Evolutionary conservation across 1,140 invertebrate species (phyloP), one percentile per base, ranked within the genome.

Genomic region (Diachasma alloeum): DNA sequence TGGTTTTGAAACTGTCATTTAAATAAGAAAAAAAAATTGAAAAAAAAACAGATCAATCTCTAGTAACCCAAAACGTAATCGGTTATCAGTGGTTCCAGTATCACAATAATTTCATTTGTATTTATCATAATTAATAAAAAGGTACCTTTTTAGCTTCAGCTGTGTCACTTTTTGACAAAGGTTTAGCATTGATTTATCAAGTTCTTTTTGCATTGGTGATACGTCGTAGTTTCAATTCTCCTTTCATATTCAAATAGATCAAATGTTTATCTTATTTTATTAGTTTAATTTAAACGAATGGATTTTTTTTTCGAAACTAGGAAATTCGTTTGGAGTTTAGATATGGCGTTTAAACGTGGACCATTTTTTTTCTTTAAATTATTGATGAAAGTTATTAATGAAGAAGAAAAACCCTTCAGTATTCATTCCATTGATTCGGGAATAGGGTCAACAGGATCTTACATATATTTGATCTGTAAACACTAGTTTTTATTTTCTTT

Each of bases 341-440:
- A 44, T 72, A 59, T 59, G 39, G 19, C 26, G 19, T 31, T 31
- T 46, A 36, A 10, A 66, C 59, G 22, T 24, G 6, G 24, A 63
- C 59, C 59, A 63, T 63, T 26, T 53, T 53, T 63, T 63, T 24
- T 63, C 5, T 63, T 63, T 26, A 63, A 63, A 26, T 63, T 63
- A 26, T 63, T 63, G 11, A 63, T 4, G 11, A 63, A 63, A 75
- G 9, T 63, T 75, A 68, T 37, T 74, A 73, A 77, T 75, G 70
- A 22, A 66, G 37, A 74, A 63, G 17, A n/a, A 31, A 9, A 68
- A 31, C 67, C 22, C 73, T 80, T 82, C 83, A 84, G 82, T 84
- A 84, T 84, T 84, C 83, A 83, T 84, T 84, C 83, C 83, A 79
- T 74, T 67, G 48, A 56, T 63, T 63, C 59, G 26, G 59, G 59